These are phyloP conservation scores for Phymanthus crucifer DNA, from an alignment of 92 coral and sea anemone species.

Conservation along the genomic window DNA sequence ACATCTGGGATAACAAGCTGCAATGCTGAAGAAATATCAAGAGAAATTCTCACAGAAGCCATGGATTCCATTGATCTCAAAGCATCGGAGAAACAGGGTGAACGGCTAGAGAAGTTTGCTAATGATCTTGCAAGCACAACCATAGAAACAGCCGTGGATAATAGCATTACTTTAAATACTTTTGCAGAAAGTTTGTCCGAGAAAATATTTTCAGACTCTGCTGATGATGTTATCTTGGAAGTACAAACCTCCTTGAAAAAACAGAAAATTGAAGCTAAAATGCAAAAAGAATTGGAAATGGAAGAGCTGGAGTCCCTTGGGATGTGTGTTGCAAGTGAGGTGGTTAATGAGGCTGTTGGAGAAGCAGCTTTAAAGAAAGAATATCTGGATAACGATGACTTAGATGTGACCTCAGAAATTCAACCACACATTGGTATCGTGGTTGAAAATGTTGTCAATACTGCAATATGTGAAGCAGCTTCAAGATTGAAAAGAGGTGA, in stretches of 20 bases:
- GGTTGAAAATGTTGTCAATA: slow-evolving; percentile 79
- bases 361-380: slow-evolving; percentile 43
- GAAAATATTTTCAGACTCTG: slow-evolving; percentile 58
- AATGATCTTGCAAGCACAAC: slow-evolving; percentile 53
- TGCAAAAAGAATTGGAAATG: slow-evolving; percentile 35
- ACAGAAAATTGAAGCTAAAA: slow-evolving; percentile 41
- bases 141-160: slow-evolving; percentile 60
- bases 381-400: slow-evolving; percentile 7
- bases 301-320: slow-evolving; percentile 51
- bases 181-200: slow-evolving; percentile 49
- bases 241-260: slow-evolving; percentile 42
- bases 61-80: background rate
- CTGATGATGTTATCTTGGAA: slow-evolving; percentile 57
- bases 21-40: background rate
- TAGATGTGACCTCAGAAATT: slow-evolving; percentile 39
- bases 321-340: slow-evolving; percentile 54
- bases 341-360: slow-evolving; percentile 57
- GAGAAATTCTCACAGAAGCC: background rate
- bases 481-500: slow-evolving; percentile 42
- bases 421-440: slow-evolving; percentile 72
- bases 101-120: slow-evolving; percentile 63
- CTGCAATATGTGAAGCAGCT: slow-evolving; percentile 82
- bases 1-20: background rate
- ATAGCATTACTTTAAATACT: slow-evolving; percentile 40
- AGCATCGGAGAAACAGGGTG: slow-evolving; percentile 6